These are phyloP conservation scores for Cyphomyrmex costatus DNA, from an alignment of 1,140 invertebrate genomes.

Conservation along the genomic window DNA sequence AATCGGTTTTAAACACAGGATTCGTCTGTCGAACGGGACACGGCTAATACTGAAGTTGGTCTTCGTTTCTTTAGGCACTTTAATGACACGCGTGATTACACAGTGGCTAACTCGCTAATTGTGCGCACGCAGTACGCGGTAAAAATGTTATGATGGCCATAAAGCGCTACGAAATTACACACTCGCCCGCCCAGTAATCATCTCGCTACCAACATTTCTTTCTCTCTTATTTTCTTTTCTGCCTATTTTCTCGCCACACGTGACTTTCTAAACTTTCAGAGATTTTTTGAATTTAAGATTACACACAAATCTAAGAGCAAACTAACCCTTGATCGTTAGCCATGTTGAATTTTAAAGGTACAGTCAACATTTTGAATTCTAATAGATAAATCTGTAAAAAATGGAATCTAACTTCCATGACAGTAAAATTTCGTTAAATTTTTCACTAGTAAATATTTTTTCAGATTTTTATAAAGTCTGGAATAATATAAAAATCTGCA, in stretches of 20 bases:
- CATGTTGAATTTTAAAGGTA: too few species aligned
- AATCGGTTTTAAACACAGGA: conserved; percentile 39
- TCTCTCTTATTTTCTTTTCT: conserved; percentile 2
- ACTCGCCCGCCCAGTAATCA: background rate
- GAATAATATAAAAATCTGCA: too few species aligned
- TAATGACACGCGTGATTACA: conserved; percentile 48
- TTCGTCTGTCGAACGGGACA: conserved; percentile 27
- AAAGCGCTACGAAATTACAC: conserved; percentile 13
- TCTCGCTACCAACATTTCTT: conserved; percentile 21
- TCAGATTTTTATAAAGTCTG: too few species aligned
- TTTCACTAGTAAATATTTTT: too few species aligned
- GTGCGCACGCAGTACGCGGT: background rate
- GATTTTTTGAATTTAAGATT: background rate
- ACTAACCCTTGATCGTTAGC: background rate
- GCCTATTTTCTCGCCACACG: background rate
- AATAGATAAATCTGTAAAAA: too few species aligned
- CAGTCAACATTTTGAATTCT: too few species aligned
- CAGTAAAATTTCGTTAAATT: too few species aligned
- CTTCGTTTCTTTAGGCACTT: conserved; percentile 7
- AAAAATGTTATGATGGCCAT: conserved; percentile 20
- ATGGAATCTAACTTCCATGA: too few species aligned
- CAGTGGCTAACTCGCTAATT: conserved; percentile 54
- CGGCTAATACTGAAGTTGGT: background rate
- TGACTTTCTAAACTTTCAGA: background rate
- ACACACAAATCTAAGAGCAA: background rate